These are phyloP conservation scores for Hipposideros larvatus DNA, from an alignment of 2,797 vertebrate species.

Conservation along the genomic window DNA sequence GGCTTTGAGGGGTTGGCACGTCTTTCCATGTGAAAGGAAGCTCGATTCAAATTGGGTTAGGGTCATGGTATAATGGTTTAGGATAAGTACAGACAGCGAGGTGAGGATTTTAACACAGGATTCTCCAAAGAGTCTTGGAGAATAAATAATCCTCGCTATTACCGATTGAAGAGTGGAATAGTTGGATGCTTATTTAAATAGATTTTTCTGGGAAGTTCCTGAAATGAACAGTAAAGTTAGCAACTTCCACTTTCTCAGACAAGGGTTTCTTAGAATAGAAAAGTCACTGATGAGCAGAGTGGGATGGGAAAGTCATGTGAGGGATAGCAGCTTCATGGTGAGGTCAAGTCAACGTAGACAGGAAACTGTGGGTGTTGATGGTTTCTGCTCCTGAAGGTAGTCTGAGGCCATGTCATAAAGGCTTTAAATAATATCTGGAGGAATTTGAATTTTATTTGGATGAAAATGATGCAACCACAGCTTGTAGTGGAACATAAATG, in stretches of 20 bases:
- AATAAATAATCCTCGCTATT: neutral
- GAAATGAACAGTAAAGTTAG: neutral
- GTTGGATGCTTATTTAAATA: neutral
- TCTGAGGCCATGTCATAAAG: neutral
- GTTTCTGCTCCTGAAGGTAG: neutral
- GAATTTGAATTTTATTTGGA: neutral
- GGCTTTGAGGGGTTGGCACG: neutral
- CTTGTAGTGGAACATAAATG: neutral
- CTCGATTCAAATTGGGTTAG: too few relatives aligned
- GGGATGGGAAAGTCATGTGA: too few relatives aligned
- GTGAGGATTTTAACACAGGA: neutral
- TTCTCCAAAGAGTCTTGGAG: neutral
- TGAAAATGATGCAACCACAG: neutral
- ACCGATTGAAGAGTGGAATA: too few relatives aligned
- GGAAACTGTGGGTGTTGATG: neutral
- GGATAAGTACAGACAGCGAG: too few relatives aligned
- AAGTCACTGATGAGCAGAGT: too few relatives aligned
- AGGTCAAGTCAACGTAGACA: neutral
- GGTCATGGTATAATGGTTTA: neutral
- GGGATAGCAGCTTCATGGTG: too few relatives aligned
- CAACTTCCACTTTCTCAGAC: neutral
- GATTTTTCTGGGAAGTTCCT: neutral
- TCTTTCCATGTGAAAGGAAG: neutral
- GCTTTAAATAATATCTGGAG: neutral
- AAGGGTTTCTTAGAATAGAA: neutral